Conservation (phyloP, 1,140 invertebrate species). For the Drosophila tsacasi region DNA sequence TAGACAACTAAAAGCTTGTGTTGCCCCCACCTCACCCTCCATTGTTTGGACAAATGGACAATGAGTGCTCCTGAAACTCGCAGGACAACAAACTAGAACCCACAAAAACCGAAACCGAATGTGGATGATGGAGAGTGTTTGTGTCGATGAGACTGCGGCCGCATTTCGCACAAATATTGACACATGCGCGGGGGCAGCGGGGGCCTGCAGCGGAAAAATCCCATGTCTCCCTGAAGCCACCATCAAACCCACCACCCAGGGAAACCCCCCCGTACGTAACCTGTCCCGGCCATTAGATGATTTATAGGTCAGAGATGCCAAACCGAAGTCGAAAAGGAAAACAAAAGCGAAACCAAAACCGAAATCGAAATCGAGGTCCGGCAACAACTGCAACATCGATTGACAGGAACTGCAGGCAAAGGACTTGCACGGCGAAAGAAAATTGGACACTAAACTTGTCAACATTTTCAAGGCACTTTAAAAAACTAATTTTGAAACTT, state of each 20-base stretch:
- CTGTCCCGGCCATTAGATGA: constrained; percentile 75
- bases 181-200: constrained; percentile 56
- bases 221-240: not conserved
- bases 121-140: constrained; percentile 73
- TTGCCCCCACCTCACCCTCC: not conserved
- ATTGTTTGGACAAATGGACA: constrained; percentile 35
- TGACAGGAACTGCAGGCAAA: constrained; percentile 43
- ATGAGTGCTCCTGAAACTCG: constrained; percentile 42
- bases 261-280: constrained; percentile 39
- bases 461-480: not conserved
- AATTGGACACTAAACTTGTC: not conserved
- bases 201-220: constrained; percentile 1
- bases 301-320: constrained; percentile 74
- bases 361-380: constrained; percentile 54
- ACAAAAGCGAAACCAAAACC: constrained; percentile 49
- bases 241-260: not conserved
- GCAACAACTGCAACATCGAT: constrained; percentile 68
- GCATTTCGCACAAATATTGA: constrained; percentile 82
- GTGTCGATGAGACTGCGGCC: constrained; percentile 73
- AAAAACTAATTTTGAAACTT: not conserved
- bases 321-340: constrained; percentile 61
- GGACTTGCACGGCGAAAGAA: not conserved
- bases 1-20: constrained; percentile 72
- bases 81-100: constrained; percentile 44
- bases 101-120: constrained; percentile 53